phyloP scores from a whole-genome alignment of 2,888 invertebrate species.

The Zygothrica quintamaculata region DNA sequence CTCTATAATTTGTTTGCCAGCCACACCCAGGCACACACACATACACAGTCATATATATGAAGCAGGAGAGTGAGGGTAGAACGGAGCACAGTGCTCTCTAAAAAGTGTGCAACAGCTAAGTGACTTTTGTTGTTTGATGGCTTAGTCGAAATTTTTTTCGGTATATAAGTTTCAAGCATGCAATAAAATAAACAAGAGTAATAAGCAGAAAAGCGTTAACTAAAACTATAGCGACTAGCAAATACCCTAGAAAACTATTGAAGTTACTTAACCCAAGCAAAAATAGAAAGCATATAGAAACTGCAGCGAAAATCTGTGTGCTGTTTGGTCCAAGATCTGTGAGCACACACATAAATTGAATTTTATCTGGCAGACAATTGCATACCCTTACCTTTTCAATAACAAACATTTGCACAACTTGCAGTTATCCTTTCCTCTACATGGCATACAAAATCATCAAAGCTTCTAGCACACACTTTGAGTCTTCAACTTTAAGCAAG shows the following conservation, averaged over 20 bases:
- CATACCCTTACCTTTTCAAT: too few species aligned
- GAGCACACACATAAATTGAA: too few species aligned
- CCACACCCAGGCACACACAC: constrained; percentile 30
- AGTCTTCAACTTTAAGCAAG: too few species aligned
- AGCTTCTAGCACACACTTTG: too few species aligned
- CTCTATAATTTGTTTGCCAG: constrained; percentile 67
- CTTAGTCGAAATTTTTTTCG: constrained; percentile 48
- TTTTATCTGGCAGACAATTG: too few species aligned
- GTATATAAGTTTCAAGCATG: constrained; percentile 49
- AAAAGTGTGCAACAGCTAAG: constrained; percentile 65
- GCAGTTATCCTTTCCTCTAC: too few species aligned
- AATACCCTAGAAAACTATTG: constrained; percentile 13
- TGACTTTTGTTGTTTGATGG: constrained; percentile 68
- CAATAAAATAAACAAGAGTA: constrained; percentile 33
- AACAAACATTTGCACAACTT: too few species aligned
- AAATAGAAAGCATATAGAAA: too few species aligned
- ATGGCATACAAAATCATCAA: too few species aligned
- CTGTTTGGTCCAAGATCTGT: too few species aligned
- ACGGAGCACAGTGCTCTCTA: constrained; percentile 3
- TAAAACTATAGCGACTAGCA: neutral
- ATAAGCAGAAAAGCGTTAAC: neutral
- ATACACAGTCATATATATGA: constrained; percentile 14
- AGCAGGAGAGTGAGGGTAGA: neutral
- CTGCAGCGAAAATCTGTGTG: too few species aligned
- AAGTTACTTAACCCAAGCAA: neutral